Evolutionary conservation across 2,113 vertebrate species (phyloP).

Genomic region (Daphoenositta chrysoptera): DNA sequence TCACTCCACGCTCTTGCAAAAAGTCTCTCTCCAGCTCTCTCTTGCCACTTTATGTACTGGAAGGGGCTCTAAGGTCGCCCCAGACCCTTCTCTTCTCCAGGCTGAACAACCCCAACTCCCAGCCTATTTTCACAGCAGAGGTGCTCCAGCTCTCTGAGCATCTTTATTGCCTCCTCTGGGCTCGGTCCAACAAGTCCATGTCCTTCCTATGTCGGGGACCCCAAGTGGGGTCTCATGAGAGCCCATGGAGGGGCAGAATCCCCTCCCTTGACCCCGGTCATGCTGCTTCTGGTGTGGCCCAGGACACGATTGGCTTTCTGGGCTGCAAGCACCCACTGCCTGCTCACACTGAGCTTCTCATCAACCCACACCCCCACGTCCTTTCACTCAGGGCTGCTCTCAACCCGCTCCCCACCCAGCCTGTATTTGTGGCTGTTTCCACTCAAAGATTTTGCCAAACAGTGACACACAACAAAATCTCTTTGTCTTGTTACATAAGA

Average conservation of each 20-base stretch:
- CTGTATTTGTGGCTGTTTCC: background rate
- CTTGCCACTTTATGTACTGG: background rate
- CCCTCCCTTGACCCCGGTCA: background rate
- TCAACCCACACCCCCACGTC: background rate
- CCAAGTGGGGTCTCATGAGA: background rate
- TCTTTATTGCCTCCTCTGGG: background rate
- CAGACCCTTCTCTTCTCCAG: background rate
- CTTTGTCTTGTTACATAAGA: background rate
- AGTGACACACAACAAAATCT: background rate
- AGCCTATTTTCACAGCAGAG: background rate
- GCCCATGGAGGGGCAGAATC: background rate
- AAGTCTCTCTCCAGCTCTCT: background rate
- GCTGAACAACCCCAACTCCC: no score
- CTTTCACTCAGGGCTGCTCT: background rate
- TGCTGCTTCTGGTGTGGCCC: background rate
- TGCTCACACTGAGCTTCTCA: background rate
- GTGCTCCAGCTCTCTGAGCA: background rate
- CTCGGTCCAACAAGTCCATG: background rate
- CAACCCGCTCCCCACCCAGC: background rate
- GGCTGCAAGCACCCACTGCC: background rate
- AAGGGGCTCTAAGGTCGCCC: background rate
- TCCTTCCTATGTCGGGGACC: background rate
- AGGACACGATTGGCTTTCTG: fast-evolving
- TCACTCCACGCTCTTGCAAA: no score
- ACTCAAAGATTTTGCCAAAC: background rate